These are phyloP conservation scores for Coecobrya sp. DNA, from an alignment of 2,888 invertebrate species.

Conservation along the genomic window DNA sequence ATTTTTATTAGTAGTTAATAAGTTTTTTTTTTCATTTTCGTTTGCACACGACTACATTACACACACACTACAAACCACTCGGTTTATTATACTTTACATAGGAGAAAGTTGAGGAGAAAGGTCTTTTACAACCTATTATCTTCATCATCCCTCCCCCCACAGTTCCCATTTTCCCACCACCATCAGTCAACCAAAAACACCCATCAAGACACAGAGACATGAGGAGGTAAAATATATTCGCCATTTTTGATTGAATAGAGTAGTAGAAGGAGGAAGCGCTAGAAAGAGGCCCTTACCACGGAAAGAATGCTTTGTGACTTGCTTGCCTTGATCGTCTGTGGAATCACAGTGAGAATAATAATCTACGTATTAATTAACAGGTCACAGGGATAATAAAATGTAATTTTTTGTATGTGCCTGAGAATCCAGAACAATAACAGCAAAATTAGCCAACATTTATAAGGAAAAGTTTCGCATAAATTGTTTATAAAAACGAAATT, in stretches of 20 bases:
- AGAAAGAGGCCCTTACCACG: conserved; percentile 86
- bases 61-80: background rate
- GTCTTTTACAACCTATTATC: background rate
- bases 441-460: conserved; percentile 7
- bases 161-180: conserved; percentile 22
- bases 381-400: conserved; percentile 29
- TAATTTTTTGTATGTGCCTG: background rate
- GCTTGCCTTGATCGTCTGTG: conserved; percentile 83
- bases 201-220: conserved; percentile 36
- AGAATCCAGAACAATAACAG: background rate
- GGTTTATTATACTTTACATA: background rate
- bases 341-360: conserved; percentile 81
- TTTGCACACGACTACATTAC: background rate
- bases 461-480: background rate
- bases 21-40: conserved; percentile 71
- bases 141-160: background rate
- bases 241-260: conserved; percentile 23
- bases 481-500: background rate
- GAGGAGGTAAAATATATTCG: conserved; percentile 33
- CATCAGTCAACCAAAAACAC: conserved; percentile 7
- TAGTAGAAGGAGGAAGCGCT: conserved; percentile 71
- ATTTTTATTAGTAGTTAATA: conserved; percentile 84
- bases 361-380: conserved; percentile 78
- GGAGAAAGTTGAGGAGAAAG: background rate
- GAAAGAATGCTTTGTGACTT: conserved; percentile 86